Evolutionary conservation across 1,140 invertebrate species (phyloP), one percentile per base, ranked within the genome.

Genomic region (Trichogramma pretiosum): DNA sequence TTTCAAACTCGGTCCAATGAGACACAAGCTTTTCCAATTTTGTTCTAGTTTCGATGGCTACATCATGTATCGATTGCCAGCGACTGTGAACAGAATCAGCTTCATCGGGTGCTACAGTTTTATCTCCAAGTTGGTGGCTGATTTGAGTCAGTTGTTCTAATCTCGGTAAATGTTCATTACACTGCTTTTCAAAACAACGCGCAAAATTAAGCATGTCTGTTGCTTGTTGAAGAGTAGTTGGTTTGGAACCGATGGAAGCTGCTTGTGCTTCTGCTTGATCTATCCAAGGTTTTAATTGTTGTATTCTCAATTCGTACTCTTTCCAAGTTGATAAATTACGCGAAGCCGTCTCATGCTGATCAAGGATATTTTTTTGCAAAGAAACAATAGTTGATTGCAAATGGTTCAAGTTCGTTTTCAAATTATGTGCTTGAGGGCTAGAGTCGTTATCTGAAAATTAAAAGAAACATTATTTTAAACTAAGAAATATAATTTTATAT

Each of bases 271-370:
- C 89, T 18, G 85, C 87, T 61, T 89, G 76, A 60, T 92, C 85
- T 45, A 95, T 78, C 84, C 90, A 93, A 2, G 89, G 89, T 63
- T 86, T 85, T 21, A 96, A 77, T 65, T 88, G 79, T 44, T 85
- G 76, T 21, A 88, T 73, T 53, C 79, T 78, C 32, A 77, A 74
- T 70, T 93, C 85, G 65, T 91, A 94, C 56, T 83, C 80, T 58
- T 90, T 81, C 87, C 88, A 94, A 36, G 84, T 84, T 18, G 80
- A 75, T 19, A 92, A 72, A 64, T 93, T 89, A 59, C 84, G 77
- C 46, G 80, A 75, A 3, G 89, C 81, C 2, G 79, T 74, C 56
- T 82, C 79, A 21, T 80, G 79, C 59, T 89, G 81, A 49, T 81
- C 78, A 56, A 82, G 79, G 33, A 85, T 80, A 35, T 77, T 82